Base-by-base conservation (phyloP, 2,888 invertebrate genomes). In the Xanthorhoe spadicearia region DNA sequence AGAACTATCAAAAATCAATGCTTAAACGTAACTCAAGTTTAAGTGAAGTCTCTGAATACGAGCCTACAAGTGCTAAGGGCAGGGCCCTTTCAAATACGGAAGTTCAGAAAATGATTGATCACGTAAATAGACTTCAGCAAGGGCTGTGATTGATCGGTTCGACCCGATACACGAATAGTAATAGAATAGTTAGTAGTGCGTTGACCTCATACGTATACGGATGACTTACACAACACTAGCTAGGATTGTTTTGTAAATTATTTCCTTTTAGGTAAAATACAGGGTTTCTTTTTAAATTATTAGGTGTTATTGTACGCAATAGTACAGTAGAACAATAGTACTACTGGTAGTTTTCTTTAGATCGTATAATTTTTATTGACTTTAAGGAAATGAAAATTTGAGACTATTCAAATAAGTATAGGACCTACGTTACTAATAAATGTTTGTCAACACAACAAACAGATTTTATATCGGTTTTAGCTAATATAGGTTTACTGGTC, bases 81-180 rank as follows among this genome's bases (percentile, higher is more conserved):
- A 32, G 7, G 32, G 13, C 38, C 38, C 48, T 48, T 48, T 46
- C 46, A 53, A 53, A 43, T 17, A 43, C 10, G 35, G 18, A 50
- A 66, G 69, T 61, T 69, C 71, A 71, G 64, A 67, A 73, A 67
- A 77, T 83, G 84, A 83, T 83, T 75, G 83, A 83, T 83, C 69
- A 70, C 60, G 64, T 62, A 73, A 74, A 74, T 72, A 69, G 72
- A 69, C 52, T 64, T 38, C 18, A 56, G 71, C 38, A 43, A 71
- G 56, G 64, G 74, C 71, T 61, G 62, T 82, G 83, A 84, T 84
- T 79, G 82, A 83, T 83, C 74, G 79, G 61, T 50, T 35, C 48
- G 55, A 61, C 65, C 65, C 18, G 23, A 4, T 23, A 3, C 51
- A 32, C 0, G 50, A 50, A 57, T 54, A 38, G 35, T 54, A 4